Base-by-base conservation (phyloP, 2,888 invertebrate species). In the Netelia melanura region DNA sequence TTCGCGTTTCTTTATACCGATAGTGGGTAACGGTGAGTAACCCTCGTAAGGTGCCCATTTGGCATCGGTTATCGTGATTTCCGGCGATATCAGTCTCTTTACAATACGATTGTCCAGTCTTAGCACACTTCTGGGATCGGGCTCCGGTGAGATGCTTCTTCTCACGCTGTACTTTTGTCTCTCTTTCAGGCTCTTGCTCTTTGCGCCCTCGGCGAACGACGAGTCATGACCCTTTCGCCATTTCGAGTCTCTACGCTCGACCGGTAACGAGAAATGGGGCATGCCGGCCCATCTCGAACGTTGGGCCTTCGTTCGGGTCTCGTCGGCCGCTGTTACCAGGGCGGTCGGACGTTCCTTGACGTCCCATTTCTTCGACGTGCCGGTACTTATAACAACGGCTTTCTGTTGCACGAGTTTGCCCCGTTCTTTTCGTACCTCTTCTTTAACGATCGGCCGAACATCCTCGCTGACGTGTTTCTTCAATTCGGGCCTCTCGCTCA, bases 11-110 rank as follows among this genome's bases (percentile, higher is more conserved):
- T 89, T 91, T 0, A 92, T 91, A 1, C 93, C 93, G 10, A 93
- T 87, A 11, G 90, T 93, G 9, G 93, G 93, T 48, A 93, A 58
- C 1, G 93, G 93, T 3, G 93, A 93, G 68, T 91, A 90, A 11
- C 92, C 92, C 84, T 93, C 92, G 88, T 93, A 93, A 0, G 93
- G 93, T 2, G 91, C 91, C 93, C 93, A 93, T 68, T 93, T 93
- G 1, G 92, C 91, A 71, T 91, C 89, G 43, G 83, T 83, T 54
- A 93, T 87, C 25, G 88, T 90, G 70, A 93, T 90, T 71, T 92
- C 93, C 0, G 93, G 93, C 2, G 93, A 93, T 83, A 93, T 91
- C 11, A 93, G 88, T 61, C 92, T 86, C 25, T 91, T 90, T 0
- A 93, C 90, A 9, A 93, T 86, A 2, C 93, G 89, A 74, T 91